A percentile compares a stretch with the other conserved stretches of the same genome.
Conservation (phyloP, 2,797 vertebrate genomes). For the Philypnodon macrostomus region DNA sequence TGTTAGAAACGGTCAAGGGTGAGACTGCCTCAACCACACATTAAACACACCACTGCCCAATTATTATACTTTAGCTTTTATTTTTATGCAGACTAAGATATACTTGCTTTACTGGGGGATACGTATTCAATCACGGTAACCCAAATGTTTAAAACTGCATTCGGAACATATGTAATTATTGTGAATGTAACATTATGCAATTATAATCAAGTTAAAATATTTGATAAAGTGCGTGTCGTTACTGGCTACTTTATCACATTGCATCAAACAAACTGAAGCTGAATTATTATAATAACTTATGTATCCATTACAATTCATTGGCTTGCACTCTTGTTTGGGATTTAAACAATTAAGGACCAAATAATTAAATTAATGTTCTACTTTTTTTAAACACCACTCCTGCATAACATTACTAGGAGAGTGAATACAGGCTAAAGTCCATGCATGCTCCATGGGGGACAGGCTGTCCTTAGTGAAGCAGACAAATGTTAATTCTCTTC, state of each 20-base stretch:
- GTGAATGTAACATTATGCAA: too few species aligned
- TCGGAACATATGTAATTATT: too few species aligned
- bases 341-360: background rate
- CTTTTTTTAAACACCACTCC: slow-evolving; percentile 2
- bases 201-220: too few species aligned
- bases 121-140: too few species aligned
- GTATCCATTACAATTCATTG: too few species aligned
- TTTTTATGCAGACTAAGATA: background rate
- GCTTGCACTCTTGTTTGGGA: too few species aligned
- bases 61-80: background rate
- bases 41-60: slow-evolving; percentile 10
- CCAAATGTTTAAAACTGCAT: too few species aligned
- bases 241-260: too few species aligned
- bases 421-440: slow-evolving; percentile 27
- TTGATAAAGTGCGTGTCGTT: too few species aligned
- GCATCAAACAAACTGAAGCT: too few species aligned
- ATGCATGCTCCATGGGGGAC: slow-evolving; percentile 65
- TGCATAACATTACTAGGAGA: slow-evolving; percentile 43
- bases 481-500: slow-evolving; percentile 80
- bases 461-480: slow-evolving; percentile 72
- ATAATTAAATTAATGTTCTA: slow-evolving; percentile 10
- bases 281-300: too few species aligned
- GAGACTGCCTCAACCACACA: slow-evolving; percentile 49
- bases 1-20: slow-evolving; percentile 87
- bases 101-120: too few species aligned